Percentiles rank a stretch among this genome's conserved stretches.
These are phyloP conservation scores for Linhomoeus sp. DNA, from an alignment of 2,888 invertebrate genomes.

Conservation along the genomic window DNA sequence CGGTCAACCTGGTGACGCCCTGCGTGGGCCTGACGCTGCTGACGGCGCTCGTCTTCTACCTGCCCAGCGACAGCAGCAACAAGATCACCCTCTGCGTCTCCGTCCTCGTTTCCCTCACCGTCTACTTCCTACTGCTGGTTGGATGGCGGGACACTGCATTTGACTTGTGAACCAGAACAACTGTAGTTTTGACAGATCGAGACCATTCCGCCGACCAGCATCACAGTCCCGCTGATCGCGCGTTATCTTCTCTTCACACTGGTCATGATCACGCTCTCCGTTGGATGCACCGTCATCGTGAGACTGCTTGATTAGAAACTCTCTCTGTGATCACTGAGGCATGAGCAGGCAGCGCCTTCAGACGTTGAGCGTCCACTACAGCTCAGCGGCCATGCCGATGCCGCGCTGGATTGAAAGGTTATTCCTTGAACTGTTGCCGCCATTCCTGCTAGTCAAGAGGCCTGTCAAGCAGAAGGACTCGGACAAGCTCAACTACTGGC, in stretches of 20 bases:
- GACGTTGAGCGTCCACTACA: slow-evolving; percentile 64
- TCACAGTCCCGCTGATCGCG: slow-evolving; percentile 42
- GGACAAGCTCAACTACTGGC: too few species aligned
- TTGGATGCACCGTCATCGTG: slow-evolving; percentile 20
- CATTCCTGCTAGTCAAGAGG: slow-evolving; percentile 66
- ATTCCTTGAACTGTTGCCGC: slow-evolving; percentile 79
- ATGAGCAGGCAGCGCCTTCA: too few species aligned
- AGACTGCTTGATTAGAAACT: too few species aligned
- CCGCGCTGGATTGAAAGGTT: slow-evolving; percentile 65
- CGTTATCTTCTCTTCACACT: slow-evolving; percentile 81
- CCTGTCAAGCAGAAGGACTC: slow-evolving; percentile 31
- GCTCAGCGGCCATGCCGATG: slow-evolving; percentile 65
- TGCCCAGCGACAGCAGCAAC: slow-evolving; percentile 63
- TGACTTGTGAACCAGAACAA: too few species aligned
- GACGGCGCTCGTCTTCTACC: slow-evolving; percentile 22
- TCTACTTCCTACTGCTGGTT: slow-evolving; percentile 86
- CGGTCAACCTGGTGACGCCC: slow-evolving; percentile 20
- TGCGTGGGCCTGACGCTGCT: slow-evolving; percentile 21
- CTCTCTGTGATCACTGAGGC: neutral
- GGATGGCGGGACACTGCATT: too few species aligned
- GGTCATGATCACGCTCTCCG: slow-evolving; percentile 68
- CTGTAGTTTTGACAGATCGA: slow-evolving; percentile 26
- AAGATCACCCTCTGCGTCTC: slow-evolving; percentile 97
- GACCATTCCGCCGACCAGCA: slow-evolving; percentile 91
- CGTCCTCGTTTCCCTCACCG: slow-evolving; percentile 89